Percentiles rank a stretch among this genome's conserved stretches.
phyloP scores from a whole-genome alignment of 2,797 vertebrate genomes.

The Thalassophryne amazonica region DNA sequence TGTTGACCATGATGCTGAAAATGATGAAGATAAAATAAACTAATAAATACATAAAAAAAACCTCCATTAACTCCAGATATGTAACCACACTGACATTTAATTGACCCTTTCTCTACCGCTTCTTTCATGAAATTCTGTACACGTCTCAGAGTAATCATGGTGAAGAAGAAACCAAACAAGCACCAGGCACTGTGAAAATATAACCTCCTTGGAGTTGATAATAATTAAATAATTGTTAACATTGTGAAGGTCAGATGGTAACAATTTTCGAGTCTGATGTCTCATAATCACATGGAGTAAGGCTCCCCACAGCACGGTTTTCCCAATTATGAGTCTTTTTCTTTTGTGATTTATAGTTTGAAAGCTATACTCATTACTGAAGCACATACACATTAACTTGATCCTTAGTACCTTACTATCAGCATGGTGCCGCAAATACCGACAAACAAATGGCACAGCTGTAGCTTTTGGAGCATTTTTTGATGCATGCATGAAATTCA shows the following conservation, averaged over 20 bases:
- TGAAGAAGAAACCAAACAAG: too few species aligned
- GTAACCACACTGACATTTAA: too few species aligned
- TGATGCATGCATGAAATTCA: slow-evolving; percentile 27
- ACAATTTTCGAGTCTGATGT: slow-evolving; percentile 47
- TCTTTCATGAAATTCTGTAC: too few species aligned
- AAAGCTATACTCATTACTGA: slow-evolving; percentile 23
- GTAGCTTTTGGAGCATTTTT: slow-evolving; percentile 34
- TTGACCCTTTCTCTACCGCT: too few species aligned
- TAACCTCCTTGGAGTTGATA: too few species aligned
- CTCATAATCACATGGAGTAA: slow-evolving; percentile 66
- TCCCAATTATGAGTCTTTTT: slow-evolving; percentile 68
- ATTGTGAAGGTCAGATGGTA: slow-evolving; percentile 54
- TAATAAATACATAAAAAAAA: too few species aligned
- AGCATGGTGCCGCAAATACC: slow-evolving; percentile 18
- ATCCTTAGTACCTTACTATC: slow-evolving; percentile 66
- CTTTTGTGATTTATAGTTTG: slow-evolving; percentile 60
- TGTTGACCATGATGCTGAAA: too few species aligned
- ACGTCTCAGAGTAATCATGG: too few species aligned
- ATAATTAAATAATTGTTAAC: too few species aligned
- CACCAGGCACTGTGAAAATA: too few species aligned
- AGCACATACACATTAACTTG: slow-evolving; percentile 11
- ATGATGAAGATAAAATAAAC: too few species aligned
- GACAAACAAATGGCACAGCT: slow-evolving; percentile 45
- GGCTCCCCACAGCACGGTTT: slow-evolving; percentile 62
- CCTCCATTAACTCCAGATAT: too few species aligned